Conservation (phyloP, 2,113 vertebrate species). For the Pardalotus punctatus region DNA sequence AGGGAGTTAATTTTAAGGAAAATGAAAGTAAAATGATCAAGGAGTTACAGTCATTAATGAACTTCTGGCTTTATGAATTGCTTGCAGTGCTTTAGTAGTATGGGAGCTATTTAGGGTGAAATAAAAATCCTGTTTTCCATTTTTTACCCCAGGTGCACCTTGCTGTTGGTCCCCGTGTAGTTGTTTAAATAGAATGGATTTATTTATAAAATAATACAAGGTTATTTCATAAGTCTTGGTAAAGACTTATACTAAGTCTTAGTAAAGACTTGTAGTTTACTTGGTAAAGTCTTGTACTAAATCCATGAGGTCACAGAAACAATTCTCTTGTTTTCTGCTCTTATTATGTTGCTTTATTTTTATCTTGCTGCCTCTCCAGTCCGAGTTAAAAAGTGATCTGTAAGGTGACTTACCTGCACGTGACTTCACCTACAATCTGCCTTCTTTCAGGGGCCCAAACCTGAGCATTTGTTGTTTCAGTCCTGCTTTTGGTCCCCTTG, state of each 20-base stretch:
- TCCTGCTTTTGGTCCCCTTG: neutral
- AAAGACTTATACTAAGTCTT: no score
- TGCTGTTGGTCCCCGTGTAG: neutral
- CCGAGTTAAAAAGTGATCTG: neutral
- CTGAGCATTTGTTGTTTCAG: neutral
- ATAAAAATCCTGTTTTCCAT: neutral
- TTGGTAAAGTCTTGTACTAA: no score
- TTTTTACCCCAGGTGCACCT: neutral
- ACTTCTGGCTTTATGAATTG: neutral
- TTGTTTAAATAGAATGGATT: neutral
- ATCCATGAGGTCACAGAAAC: neutral
- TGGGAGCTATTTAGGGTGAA: neutral
- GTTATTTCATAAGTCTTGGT: neutral
- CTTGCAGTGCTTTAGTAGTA: neutral
- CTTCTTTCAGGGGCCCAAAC: neutral
- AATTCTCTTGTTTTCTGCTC: neutral
- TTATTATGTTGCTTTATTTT: neutral
- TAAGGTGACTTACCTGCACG: neutral
- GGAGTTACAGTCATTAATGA: neutral
- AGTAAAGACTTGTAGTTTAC: no score
- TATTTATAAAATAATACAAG: neutral
- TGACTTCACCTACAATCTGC: neutral
- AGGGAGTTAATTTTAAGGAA: neutral
- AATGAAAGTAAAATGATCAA: neutral
- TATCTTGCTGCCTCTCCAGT: accelerated